Conservation (phyloP, 2,113 vertebrate species). For the Henicopernis longicauda region DNA sequence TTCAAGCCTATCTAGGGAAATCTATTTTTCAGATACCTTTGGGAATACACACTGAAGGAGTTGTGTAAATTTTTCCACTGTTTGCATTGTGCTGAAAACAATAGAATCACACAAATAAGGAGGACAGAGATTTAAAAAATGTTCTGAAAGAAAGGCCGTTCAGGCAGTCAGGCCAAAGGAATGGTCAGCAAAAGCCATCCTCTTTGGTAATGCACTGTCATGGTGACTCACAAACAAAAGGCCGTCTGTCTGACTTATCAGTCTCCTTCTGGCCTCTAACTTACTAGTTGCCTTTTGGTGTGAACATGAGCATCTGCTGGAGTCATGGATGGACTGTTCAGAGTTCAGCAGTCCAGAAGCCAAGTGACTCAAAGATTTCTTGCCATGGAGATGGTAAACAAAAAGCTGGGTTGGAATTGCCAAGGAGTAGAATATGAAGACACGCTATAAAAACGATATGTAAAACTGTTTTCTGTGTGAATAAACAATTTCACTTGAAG, state of each 20-base stretch:
- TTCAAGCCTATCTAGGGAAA: conserved; percentile 61
- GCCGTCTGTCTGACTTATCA: accelerated
- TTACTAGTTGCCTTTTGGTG: not conserved
- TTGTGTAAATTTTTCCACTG: not conserved
- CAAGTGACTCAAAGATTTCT: not conserved
- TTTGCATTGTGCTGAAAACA: not conserved
- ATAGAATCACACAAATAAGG: not conserved
- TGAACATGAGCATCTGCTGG: not conserved
- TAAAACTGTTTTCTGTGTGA: not conserved
- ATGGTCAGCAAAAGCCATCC: not conserved
- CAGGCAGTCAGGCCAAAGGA: not conserved
- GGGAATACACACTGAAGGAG: not conserved
- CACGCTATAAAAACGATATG: not conserved
- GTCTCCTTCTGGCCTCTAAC: not conserved
- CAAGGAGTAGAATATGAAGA: not conserved
- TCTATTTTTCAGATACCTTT: conserved; percentile 44
- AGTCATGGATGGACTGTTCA: not conserved
- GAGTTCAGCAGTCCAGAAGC: not conserved
- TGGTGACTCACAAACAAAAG: not conserved
- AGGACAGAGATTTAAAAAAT: not conserved
- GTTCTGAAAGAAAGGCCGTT: not conserved
- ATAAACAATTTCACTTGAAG: not conserved
- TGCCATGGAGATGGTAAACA: not conserved
- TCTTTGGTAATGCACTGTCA: not conserved
- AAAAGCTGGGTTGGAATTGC: not conserved